These are phyloP conservation scores for Drosophila grimshawi DNA, from an alignment of 1,140 invertebrate genomes.

Conservation along the genomic window DNA sequence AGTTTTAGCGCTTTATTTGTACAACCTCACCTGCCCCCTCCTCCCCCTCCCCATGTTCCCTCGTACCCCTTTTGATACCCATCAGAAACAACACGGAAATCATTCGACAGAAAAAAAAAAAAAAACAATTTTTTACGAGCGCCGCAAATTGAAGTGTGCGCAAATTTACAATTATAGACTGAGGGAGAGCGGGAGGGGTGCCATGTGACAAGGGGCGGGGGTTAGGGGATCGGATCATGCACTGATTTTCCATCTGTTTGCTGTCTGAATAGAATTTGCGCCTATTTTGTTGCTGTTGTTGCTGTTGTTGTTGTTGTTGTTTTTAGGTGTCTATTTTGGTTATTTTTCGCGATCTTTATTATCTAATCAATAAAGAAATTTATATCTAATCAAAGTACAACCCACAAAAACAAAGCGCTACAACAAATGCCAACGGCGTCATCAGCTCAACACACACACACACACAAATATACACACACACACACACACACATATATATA, in stretches of 20 bases:
- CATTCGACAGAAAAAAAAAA: slow-evolving; percentile 30
- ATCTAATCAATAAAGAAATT: slow-evolving; percentile 81
- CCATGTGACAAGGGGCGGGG: background rate
- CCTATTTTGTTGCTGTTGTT: slow-evolving; percentile 25
- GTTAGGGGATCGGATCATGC: slow-evolving; percentile 40
- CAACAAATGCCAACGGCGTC: slow-evolving; percentile 34
- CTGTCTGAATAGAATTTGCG: slow-evolving; percentile 22
- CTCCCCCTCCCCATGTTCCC: background rate
- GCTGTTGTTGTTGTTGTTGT: slow-evolving; percentile 26
- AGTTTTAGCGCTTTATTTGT: slow-evolving; percentile 20
- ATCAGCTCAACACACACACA: slow-evolving; percentile 8
- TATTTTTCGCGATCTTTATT: slow-evolving; percentile 44
- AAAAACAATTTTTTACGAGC: slow-evolving; percentile 62
- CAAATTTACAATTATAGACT: slow-evolving; percentile 64
- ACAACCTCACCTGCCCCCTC: background rate
- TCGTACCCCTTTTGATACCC: background rate
- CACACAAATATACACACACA: background rate
- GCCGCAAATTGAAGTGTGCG: slow-evolving; percentile 72
- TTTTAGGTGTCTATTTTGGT: slow-evolving; percentile 9
- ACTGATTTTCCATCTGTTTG: slow-evolving; percentile 61
- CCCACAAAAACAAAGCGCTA: slow-evolving; percentile 48
- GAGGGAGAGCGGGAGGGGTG: background rate
- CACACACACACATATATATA: background rate
- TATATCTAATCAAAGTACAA: slow-evolving; percentile 78
- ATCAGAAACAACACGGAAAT: slow-evolving; percentile 36